Evolutionary conservation across 30 jellyfish, hydroid and myxozoan species (phyloP).

Genomic region (Pelagia noctiluca): DNA sequence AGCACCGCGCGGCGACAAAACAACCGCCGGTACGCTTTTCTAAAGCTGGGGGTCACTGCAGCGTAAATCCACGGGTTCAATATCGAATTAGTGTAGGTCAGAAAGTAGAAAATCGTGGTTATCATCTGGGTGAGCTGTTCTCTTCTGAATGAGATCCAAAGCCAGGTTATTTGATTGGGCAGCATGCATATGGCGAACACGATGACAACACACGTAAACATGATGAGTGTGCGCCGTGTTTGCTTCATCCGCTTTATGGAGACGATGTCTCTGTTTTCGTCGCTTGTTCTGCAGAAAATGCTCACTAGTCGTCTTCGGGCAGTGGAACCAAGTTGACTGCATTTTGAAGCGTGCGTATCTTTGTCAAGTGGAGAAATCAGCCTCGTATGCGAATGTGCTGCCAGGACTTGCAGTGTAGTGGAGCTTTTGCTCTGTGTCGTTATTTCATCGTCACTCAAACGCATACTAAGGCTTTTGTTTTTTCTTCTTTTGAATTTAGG

Average conservation of each 20-base stretch:
- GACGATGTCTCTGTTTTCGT: neutral
- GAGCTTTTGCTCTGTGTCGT: slow-evolving; percentile 18
- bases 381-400: neutral
- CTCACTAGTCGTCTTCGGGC: neutral
- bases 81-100: slow-evolving; percentile 79
- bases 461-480: too few relatives aligned
- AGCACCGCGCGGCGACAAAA: slow-evolving; percentile 23
- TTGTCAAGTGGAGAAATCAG: neutral
- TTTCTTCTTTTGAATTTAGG: too few relatives aligned
- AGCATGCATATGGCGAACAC: slow-evolving; percentile 84
- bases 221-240: slow-evolving; percentile 76
- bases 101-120: slow-evolving; percentile 62
- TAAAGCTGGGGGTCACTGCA: slow-evolving; percentile 74
- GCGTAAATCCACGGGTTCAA: slow-evolving; percentile 92
- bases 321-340: neutral
- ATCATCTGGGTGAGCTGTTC: slow-evolving; percentile 39
- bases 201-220: slow-evolving; percentile 87
- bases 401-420: neutral
- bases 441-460: neutral
- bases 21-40: slow-evolving; percentile 73
- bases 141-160: slow-evolving; percentile 68
- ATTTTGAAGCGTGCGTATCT: neutral
- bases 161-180: slow-evolving; percentile 92
- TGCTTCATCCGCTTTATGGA: slow-evolving; percentile 68
- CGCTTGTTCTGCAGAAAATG: neutral